Base-by-base conservation (phyloP, 2,797 vertebrate genomes). In the Taeniopygia guttata region DNA sequence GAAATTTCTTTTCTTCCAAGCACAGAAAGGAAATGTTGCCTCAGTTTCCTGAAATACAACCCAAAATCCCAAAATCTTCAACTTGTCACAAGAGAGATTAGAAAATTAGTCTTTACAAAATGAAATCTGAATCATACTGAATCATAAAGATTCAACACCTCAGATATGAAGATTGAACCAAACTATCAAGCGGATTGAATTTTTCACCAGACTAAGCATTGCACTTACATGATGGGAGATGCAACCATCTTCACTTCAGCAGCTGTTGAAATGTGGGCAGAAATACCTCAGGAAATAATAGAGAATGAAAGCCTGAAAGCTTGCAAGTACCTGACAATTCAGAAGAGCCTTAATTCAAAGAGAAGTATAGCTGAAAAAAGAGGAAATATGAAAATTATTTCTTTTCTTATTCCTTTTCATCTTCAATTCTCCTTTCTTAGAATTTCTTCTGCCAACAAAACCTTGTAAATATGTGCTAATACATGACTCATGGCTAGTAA, bases 401-500 rank as follows among this genome's bases (percentile, higher is more conserved):
- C 0, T 64, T 87, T 66, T 49, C 30, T 69, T 76, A 40, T 34
- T 67, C 11, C 36, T 92, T 93, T 52, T 62, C 55, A 27, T 55
- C 8, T 55, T 52, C 8, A 51, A 2, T 55, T 77, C 4, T 51
- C 5, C 46, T 80, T 69, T 74, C 51, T 60, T 72, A 58, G 27
- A 66, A 76, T 81, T 89, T 90, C n/a, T 88, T 72, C 30, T 85
- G 10, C 7, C 7, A 45, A 79, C 26, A 36, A 83, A 74, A 45
- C 6, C 8, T 43, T 9, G 15, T 36, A 52, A 60, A 75, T 4
- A 1, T 46, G 5, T 66, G 49, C 42, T 74, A 29, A 49, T n/a
- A 23, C 0, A 0, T 36, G 8, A 49, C 8, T 32, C 4, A 1
- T 13, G 3, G n/a, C 25, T 42, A 49, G 9, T 27, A 73, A 48